Evolutionary conservation across 2,797 vertebrate species (phyloP).

Genomic region (Helostoma temminkii): DNA sequence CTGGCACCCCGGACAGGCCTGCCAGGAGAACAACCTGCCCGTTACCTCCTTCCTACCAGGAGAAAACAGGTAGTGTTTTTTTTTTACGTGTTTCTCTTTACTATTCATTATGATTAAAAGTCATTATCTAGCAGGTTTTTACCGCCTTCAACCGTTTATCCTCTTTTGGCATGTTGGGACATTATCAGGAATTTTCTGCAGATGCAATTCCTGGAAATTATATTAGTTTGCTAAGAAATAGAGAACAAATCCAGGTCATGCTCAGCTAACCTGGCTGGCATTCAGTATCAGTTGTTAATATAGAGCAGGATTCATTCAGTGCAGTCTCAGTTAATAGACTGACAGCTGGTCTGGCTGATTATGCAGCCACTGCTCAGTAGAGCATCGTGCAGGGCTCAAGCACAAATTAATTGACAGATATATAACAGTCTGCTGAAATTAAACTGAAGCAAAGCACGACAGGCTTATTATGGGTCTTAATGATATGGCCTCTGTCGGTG

Average conservation of each 20-base stretch:
- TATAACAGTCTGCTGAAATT: conserved; percentile 45
- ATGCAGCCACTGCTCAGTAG: conserved; percentile 23
- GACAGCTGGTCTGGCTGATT: conserved; percentile 25
- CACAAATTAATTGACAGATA: conserved; percentile 39
- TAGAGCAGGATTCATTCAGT: conserved; percentile 14
- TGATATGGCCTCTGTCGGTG: conserved; percentile 19
- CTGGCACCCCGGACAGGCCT: conserved; percentile 96
- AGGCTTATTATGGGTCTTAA: conserved; percentile 33
- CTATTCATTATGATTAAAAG: accelerated
- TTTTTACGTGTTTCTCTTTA: too few species aligned
- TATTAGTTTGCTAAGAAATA: neutral
- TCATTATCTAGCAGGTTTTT: neutral
- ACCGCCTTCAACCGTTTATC: neutral
- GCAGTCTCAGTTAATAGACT: conserved; percentile 27
- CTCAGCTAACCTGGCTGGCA: conserved; percentile 27
- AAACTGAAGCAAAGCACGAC: conserved; percentile 32
- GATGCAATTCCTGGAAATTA: neutral
- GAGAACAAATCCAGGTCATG: neutral
- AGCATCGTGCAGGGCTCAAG: conserved; percentile 28
- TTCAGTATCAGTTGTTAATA: conserved; percentile 19
- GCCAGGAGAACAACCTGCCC: conserved; percentile 90
- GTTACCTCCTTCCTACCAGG: conserved; percentile 93
- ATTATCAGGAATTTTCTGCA: neutral
- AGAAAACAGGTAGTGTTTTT: conserved; percentile 88
- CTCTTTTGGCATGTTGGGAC: neutral